A percentile compares a stretch with the other conserved stretches of the same genome.
Evolutionary conservation across 2,797 vertebrate species (phyloP).

Genomic region (Oreochromis mossambicus): DNA sequence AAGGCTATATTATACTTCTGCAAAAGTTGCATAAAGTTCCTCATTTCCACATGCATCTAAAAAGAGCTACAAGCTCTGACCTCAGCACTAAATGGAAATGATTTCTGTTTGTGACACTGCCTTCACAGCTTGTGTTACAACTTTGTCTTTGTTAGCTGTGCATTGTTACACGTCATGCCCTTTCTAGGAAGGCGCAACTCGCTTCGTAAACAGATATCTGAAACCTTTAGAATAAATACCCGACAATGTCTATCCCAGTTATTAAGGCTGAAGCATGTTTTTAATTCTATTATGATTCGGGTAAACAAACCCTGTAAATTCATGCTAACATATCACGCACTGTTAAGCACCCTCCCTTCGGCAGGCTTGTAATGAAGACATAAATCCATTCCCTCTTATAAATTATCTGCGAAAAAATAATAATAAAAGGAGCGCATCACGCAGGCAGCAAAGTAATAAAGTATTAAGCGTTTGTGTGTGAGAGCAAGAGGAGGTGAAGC

Average conservation of each 20-base stretch:
- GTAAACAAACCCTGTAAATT: background rate
- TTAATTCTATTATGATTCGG: background rate
- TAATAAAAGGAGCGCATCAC: background rate
- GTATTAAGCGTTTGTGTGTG: background rate
- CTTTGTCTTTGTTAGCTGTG: background rate
- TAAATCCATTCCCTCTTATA: background rate
- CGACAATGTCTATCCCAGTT: background rate
- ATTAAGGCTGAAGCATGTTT: background rate
- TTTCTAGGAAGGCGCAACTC: background rate
- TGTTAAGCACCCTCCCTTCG: accelerated
- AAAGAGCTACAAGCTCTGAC: background rate
- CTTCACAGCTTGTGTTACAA: background rate
- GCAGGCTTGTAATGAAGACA: background rate
- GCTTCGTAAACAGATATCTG: background rate
- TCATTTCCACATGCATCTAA: background rate
- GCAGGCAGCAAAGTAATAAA: background rate
- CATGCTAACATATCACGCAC: background rate
- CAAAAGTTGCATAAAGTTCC: background rate
- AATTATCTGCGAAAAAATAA: background rate
- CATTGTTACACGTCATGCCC: background rate
- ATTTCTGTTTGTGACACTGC: background rate
- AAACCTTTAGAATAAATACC: background rate
- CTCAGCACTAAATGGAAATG: background rate
- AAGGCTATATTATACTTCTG: background rate
- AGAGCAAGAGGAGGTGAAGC: background rate